Conservation (phyloP, 2,797 vertebrate species). For the Gymnothorax javanicus region DNA sequence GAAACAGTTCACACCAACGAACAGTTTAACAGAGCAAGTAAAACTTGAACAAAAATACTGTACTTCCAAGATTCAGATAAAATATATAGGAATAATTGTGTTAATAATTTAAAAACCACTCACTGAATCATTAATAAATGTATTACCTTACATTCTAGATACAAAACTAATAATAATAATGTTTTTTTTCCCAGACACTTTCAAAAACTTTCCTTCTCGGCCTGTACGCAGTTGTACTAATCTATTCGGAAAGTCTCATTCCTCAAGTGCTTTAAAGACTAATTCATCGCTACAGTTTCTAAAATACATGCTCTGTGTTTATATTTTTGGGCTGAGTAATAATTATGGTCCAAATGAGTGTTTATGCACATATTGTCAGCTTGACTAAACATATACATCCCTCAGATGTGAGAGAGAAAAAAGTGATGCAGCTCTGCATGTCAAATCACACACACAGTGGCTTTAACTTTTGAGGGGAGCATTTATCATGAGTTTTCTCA, state of each 20-base stretch:
- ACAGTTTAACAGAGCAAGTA: too few relatives aligned
- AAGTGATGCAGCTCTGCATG: neutral
- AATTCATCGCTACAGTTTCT: neutral
- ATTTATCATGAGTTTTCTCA: neutral
- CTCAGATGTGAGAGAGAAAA: neutral
- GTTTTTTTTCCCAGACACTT: too few relatives aligned
- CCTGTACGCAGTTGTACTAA: too few relatives aligned
- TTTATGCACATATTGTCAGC: neutral
- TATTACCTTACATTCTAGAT: too few relatives aligned
- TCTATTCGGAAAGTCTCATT: too few relatives aligned
- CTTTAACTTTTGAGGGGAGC: neutral
- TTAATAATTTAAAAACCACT: too few relatives aligned
- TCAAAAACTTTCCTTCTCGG: neutral
- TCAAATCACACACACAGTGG: neutral
- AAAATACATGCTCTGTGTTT: neutral
- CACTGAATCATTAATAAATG: too few relatives aligned
- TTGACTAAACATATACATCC: neutral
- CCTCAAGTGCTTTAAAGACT: neutral
- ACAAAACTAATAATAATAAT: too few relatives aligned
- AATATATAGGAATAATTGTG: too few relatives aligned
- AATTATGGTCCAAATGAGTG: conserved; percentile 7
- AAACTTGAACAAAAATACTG: too few relatives aligned
- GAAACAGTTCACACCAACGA: too few relatives aligned
- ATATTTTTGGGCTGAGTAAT: neutral
- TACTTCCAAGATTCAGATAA: too few relatives aligned